A percentile compares a stretch with the other conserved stretches of the same genome.
These are phyloP conservation scores for Puntigrus tetrazona DNA, from an alignment of 2,113 vertebrate genomes.

Conservation along the genomic window DNA sequence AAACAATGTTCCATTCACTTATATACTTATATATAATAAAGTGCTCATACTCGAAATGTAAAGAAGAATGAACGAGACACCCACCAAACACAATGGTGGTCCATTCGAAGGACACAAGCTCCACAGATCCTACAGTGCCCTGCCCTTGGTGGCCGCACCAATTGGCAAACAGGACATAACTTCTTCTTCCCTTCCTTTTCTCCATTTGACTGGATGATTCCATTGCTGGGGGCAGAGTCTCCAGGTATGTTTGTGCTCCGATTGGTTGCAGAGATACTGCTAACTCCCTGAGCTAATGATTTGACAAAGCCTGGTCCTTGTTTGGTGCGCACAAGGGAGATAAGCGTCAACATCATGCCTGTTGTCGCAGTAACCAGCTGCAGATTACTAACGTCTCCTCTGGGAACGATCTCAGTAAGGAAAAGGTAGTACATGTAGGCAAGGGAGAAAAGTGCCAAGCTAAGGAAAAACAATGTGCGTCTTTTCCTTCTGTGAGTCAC, in stretches of 20 bases:
- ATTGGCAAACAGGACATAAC: constrained; percentile 83
- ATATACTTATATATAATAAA: no score
- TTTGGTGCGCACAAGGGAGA: constrained; percentile 82
- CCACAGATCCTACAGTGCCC: constrained; percentile 94
- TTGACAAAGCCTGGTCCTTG: constrained; percentile 84
- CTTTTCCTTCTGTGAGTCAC: constrained; percentile 90
- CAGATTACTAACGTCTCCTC: constrained; percentile 70
- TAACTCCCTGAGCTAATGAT: not conserved
- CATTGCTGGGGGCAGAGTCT: constrained; percentile 62
- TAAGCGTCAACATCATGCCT: constrained; percentile 82
- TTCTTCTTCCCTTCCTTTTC: constrained; percentile 63
- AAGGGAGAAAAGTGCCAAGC: constrained; percentile 92
- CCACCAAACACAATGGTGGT: constrained; percentile 98
- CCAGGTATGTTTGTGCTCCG: constrained; percentile 46
- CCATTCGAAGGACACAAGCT: constrained; percentile 86
- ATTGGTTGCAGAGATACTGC: constrained; percentile 68
- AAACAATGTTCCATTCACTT: not conserved
- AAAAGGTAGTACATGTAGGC: constrained; percentile 95
- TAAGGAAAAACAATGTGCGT: constrained; percentile 90
- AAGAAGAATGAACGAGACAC: constrained; percentile 60
- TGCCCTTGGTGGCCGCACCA: constrained; percentile 83
- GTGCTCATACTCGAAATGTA: not conserved
- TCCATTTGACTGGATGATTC: constrained; percentile 55
- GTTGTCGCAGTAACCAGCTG: constrained; percentile 78
- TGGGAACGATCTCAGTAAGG: constrained; percentile 83